Base-by-base conservation (phyloP, 2,797 vertebrate genomes). In the Spinus pinus region DNA sequence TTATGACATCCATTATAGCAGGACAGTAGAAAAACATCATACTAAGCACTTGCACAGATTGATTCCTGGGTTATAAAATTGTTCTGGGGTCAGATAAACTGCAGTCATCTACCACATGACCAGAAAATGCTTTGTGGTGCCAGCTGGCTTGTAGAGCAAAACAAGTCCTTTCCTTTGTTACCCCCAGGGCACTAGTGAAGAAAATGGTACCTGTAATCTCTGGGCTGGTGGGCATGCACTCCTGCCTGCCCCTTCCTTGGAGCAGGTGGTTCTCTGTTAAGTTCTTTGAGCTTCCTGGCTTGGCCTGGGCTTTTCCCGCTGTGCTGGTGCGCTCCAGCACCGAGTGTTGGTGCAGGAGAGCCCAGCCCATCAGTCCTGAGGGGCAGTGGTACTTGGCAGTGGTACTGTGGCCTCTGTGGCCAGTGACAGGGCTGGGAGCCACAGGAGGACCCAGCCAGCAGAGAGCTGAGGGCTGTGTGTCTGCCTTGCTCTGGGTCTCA, bases 41-140 rank as follows among this genome's bases (percentile, higher is more conserved):
- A 70, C 39, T 31, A 69, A 93, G 72, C 57, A 69, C 80, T 86
- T 83, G 47, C n/a, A 69, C 57, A 37, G 58, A 81, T 94, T 94
- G 88, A 81, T 93, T 93, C 72, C 61, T 53, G 39, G n/a, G 65
- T 81, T 93, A 58, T 86, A 81, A 94, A 95, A 89, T 62, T 78
- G 25, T 74, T 83, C 54, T 87, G 60, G 7, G 18, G 30, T 74
- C 80, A 75, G 62, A 88, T 57, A 67, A 95, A 35, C 37, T 60
- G 4, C 39, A 47, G 4, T 28, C 42, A 31, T 75, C 83, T 81
- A 41, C 54, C 17, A 27, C 16, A 12, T 1, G 25, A 54, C 60
- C 77, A 47, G 78, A 79, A 91, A 90, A 74, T 30, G 50, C 15
- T 81, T 41, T 39, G 39, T 58, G 66, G 35, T 89, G 53, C 81